These are phyloP conservation scores for Parazoanthus atlanticus DNA, from an alignment of 92 coral and sea anemone species.

Conservation along the genomic window DNA sequence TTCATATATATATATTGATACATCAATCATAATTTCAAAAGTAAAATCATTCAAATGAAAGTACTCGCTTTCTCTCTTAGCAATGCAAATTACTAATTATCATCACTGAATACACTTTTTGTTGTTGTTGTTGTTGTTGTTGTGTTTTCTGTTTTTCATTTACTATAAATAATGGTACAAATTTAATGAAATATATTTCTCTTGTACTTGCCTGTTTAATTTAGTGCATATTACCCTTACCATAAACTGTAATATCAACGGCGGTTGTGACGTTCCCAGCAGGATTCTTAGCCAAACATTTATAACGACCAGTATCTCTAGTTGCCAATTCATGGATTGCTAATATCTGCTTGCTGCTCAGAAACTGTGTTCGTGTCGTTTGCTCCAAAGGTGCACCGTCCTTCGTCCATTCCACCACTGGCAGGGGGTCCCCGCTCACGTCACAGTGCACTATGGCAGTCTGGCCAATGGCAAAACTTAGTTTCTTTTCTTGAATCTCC, in stretches of 20 bases:
- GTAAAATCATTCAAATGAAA: no score
- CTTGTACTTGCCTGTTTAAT: no score
- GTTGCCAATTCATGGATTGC: conserved; percentile 7
- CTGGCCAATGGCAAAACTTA: neutral
- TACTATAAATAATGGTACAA: no score
- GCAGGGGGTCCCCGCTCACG: conserved; percentile 12
- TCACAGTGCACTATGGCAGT: conserved; percentile 31
- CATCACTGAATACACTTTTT: no score
- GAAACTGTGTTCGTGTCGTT: conserved; percentile 11
- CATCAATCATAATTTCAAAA: no score
- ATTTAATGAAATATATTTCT: no score
- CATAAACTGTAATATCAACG: neutral
- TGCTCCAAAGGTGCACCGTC: neutral
- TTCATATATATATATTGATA: no score
- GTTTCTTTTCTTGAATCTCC: neutral
- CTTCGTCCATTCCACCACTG: conserved; percentile 15
- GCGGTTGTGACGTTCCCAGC: conserved; percentile 14
- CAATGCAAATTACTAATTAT: no score
- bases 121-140: no score
- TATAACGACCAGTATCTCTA: neutral
- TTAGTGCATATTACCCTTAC: neutral
- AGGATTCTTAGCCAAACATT: neutral
- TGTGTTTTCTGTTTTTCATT: no score
- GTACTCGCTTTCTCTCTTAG: no score
- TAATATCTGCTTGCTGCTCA: conserved; percentile 15